Evolutionary conservation across 2,888 invertebrate species (phyloP).

Genomic region (Crocallis elinguaria): DNA sequence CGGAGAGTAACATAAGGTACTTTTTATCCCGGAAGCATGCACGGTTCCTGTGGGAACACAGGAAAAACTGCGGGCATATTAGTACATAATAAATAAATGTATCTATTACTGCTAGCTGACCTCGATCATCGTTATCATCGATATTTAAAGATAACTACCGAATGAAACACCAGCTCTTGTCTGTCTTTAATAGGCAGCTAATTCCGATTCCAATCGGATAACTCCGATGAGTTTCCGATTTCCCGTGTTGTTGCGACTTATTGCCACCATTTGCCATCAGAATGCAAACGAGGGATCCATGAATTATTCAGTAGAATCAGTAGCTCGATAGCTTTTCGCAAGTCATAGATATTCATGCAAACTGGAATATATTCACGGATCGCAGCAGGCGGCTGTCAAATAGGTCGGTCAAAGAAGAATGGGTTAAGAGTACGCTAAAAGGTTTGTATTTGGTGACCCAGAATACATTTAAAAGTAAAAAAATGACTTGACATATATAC

Average conservation of each 20-base stretch:
- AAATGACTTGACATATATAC: too few species aligned
- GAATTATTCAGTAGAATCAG: constrained; percentile 47
- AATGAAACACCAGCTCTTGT: neutral
- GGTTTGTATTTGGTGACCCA: too few species aligned
- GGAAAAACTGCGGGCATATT: too few species aligned
- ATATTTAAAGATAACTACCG: neutral
- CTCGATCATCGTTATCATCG: neutral
- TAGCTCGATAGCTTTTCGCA: constrained; percentile 40
- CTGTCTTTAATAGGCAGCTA: neutral
- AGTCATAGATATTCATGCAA: constrained; percentile 45
- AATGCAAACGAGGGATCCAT: constrained; percentile 41
- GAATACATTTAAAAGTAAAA: too few species aligned
- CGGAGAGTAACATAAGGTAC: too few species aligned
- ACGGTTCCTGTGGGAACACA: too few species aligned
- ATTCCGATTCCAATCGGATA: constrained; percentile 15
- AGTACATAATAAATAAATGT: too few species aligned
- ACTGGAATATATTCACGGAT: constrained; percentile 18
- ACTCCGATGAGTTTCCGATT: constrained; percentile 11
- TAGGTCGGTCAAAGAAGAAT: neutral
- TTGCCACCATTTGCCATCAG: constrained; percentile 35
- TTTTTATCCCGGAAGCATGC: too few species aligned
- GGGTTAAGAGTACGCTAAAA: too few species aligned
- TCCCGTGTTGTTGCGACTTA: constrained; percentile 32
- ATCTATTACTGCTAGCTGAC: too few species aligned
- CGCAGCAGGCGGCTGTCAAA: neutral